Evolutionary conservation across 2,888 invertebrate species (phyloP).

Genomic region (Drosophila putrida): DNA sequence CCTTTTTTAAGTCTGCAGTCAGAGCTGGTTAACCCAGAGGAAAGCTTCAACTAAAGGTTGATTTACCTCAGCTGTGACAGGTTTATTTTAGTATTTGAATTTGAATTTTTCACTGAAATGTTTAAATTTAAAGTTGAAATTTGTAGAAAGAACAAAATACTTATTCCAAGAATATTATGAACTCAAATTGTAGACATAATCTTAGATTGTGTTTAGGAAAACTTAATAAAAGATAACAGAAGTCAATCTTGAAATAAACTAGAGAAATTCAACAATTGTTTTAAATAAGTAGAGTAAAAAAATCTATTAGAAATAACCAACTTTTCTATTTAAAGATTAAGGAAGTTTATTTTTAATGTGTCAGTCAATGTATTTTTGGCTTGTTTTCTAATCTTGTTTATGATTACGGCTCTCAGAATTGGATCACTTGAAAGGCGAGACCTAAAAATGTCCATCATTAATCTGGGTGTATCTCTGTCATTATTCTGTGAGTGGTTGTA

Average conservation of each 20-base stretch:
- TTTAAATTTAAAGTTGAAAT: neutral
- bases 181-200: too few species aligned
- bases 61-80: conserved; percentile 2
- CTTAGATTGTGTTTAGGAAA: too few species aligned
- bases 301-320: too few species aligned
- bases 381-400: neutral
- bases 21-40: neutral
- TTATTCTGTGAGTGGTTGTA: neutral
- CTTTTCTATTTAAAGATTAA: too few species aligned
- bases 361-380: too few species aligned
- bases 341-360: too few species aligned
- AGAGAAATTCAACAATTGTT: too few species aligned
- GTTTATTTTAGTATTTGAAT: conserved; percentile 1
- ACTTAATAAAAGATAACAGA: too few species aligned
- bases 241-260: too few species aligned
- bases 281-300: too few species aligned
- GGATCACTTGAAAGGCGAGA: conserved; percentile 23
- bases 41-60: neutral
- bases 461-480: conserved; percentile 14
- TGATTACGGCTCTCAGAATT: conserved; percentile 5
- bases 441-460: conserved; percentile 31
- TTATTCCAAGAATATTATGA: too few species aligned
- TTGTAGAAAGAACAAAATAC: too few species aligned
- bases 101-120: neutral
- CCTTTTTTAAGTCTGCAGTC: neutral